Conservation (phyloP, 2,113 vertebrate genomes). For the Festucalex cinctus region DNA sequence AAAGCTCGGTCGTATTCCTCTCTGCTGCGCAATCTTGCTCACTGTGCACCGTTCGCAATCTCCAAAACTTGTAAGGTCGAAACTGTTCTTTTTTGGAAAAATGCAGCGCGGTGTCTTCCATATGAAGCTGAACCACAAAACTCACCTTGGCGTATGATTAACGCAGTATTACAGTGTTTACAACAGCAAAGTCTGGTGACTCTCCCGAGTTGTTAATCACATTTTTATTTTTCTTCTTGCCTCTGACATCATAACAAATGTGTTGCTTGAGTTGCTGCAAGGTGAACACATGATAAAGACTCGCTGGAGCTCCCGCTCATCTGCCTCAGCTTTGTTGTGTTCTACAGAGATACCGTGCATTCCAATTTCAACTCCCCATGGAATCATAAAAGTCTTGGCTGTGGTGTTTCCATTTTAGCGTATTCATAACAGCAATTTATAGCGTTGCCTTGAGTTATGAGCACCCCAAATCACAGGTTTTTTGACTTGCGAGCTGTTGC, state of each 20-base stretch:
- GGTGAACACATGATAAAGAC: constrained; percentile 6
- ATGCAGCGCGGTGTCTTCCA: background rate
- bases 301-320: background rate
- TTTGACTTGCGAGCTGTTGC: too few species aligned
- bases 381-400: constrained; percentile 27
- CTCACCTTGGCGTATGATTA: background rate
- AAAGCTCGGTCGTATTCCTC: too few species aligned
- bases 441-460: background rate
- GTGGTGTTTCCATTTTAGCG: constrained; percentile 16
- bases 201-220: background rate
- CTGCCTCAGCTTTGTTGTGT: constrained; percentile 12
- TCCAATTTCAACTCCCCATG: constrained; percentile 24
- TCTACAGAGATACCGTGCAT: constrained; percentile 14
- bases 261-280: background rate
- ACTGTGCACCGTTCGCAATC: too few species aligned
- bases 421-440: background rate
- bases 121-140: background rate
- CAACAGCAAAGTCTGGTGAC: background rate
- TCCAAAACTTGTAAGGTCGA: background rate
- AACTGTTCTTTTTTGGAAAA: background rate
- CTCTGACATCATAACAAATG: constrained; percentile 10
- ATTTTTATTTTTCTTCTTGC: background rate
- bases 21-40: too few species aligned
- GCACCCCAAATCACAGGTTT: background rate
- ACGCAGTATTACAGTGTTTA: background rate